These are phyloP conservation scores for Aphodius granarius DNA, from an alignment of 2,888 invertebrate species.

Conservation along the genomic window DNA sequence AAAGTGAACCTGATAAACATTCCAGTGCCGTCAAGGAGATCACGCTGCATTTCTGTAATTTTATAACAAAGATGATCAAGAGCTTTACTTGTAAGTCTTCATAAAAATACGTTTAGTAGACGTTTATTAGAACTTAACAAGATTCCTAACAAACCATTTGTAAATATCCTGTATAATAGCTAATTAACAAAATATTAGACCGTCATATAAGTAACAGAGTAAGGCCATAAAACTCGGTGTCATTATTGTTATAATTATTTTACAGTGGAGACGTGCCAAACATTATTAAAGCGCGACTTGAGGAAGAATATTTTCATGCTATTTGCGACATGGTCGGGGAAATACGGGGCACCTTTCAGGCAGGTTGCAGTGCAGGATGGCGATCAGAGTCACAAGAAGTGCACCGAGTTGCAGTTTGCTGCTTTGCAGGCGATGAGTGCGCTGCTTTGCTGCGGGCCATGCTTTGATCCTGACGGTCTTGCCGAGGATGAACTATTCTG, in stretches of 20 bases:
- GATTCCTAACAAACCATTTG: too few relatives aligned
- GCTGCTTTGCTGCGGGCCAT: conserved; percentile 92
- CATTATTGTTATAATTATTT: background rate
- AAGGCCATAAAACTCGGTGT: background rate
- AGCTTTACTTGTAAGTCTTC: conserved; percentile 81
- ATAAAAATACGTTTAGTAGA: conserved; percentile 15
- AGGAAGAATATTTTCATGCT: conserved; percentile 86
- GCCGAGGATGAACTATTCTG: conserved; percentile 93
- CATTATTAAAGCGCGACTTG: conserved; percentile 83
- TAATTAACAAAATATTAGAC: too few relatives aligned
- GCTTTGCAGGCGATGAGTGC: conserved; percentile 89
- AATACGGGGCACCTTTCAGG: conserved; percentile 71
- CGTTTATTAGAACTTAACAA: too few relatives aligned
- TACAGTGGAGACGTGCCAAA: conserved; percentile 84
- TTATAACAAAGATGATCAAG: conserved; percentile 90
- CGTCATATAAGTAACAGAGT: too few relatives aligned
- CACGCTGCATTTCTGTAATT: conserved; percentile 91
- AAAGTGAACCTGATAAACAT: conserved; percentile 93
- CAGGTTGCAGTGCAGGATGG: conserved; percentile 37
- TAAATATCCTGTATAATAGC: too few relatives aligned
- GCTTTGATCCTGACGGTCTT: conserved; percentile 82
- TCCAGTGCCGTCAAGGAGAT: conserved; percentile 85
- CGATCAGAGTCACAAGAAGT: conserved; percentile 44
- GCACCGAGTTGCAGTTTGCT: conserved; percentile 56
- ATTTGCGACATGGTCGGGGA: conserved; percentile 94